These are phyloP conservation scores for Erethizon dorsatum DNA, from an alignment of 2,797 vertebrate genomes.

Conservation along the genomic window DNA sequence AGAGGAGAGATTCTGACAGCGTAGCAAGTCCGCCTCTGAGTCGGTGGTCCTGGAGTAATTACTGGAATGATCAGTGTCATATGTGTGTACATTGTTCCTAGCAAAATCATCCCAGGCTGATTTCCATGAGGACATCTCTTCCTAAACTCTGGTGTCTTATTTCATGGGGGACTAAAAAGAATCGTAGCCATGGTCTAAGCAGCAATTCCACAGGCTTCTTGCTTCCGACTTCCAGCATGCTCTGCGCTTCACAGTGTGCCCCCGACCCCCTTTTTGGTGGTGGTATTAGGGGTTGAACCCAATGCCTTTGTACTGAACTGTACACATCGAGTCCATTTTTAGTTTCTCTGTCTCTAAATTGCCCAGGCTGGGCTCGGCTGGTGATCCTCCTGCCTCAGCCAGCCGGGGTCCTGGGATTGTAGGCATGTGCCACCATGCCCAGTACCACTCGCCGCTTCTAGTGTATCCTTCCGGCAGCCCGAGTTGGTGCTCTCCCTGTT, in stretches of 20 bases:
- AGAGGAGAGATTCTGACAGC: not conserved
- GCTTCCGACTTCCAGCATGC: not conserved
- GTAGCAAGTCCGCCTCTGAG: not conserved
- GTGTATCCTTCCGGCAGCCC: not conserved
- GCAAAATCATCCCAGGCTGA: not conserved
- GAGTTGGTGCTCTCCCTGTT: not conserved
- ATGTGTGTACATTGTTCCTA: not conserved
- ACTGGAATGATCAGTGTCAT: not conserved
- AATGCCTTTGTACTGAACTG: too few species aligned
- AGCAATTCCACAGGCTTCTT: not conserved
- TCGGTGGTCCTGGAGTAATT: not conserved
- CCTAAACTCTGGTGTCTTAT: not conserved
- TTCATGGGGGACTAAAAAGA: not conserved
- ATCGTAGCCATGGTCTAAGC: not conserved
- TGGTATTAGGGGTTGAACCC: too few species aligned
- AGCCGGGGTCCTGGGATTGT: not conserved
- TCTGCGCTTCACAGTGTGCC: not conserved
- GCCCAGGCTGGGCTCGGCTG: not conserved
- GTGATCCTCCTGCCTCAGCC: not conserved
- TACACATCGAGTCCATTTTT: not conserved
- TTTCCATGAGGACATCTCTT: not conserved
- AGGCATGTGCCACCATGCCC: not conserved
- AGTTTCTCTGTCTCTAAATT: not conserved
- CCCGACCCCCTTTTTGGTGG: not conserved
- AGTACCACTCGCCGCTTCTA: not conserved